Conservation (phyloP, 1,140 invertebrate genomes). For the Leguminivora glycinivorella region DNA sequence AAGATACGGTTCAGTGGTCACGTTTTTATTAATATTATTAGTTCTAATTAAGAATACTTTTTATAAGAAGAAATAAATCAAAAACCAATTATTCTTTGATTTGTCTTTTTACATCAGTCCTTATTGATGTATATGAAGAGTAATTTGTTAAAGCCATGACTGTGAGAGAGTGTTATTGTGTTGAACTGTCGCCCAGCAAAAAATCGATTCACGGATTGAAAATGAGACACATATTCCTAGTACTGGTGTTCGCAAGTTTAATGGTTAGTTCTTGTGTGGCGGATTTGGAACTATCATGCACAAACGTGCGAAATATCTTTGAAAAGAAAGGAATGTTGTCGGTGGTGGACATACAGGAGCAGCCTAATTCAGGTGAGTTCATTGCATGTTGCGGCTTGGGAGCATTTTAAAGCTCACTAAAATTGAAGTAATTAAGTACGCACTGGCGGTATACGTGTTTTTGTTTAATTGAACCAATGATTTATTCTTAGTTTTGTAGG, state of each 20-base stretch:
- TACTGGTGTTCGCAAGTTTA: conserved; percentile 62
- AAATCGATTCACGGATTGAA: conserved; percentile 76
- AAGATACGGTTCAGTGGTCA: conserved; percentile 34
- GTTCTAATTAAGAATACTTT: conserved; percentile 5
- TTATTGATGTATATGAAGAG: conserved; percentile 29
- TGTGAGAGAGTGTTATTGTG: conserved; percentile 75
- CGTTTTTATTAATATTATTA: conserved; percentile 10
- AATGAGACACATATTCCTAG: conserved; percentile 71
- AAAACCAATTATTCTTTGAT: background rate
- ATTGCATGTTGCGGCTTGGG: background rate
- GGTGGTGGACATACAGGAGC: conserved; percentile 61
- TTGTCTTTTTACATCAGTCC: background rate
- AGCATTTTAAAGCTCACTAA: background rate
- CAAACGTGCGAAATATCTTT: conserved; percentile 67
- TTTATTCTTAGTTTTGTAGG: background rate
- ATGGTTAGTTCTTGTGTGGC: conserved; percentile 53
- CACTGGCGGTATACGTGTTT: background rate
- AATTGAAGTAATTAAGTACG: background rate
- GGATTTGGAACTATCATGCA: conserved; percentile 62
- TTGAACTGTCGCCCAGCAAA: conserved; percentile 75
- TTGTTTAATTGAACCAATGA: background rate
- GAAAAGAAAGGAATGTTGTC: conserved; percentile 70
- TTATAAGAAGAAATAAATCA: background rate
- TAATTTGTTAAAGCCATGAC: conserved; percentile 53
- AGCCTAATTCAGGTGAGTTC: conserved; percentile 70